A percentile compares a stretch with the other conserved stretches of the same genome.
Evolutionary conservation across 2,888 invertebrate species (phyloP).

Genomic region (Chalcosyrphus nemorum): DNA sequence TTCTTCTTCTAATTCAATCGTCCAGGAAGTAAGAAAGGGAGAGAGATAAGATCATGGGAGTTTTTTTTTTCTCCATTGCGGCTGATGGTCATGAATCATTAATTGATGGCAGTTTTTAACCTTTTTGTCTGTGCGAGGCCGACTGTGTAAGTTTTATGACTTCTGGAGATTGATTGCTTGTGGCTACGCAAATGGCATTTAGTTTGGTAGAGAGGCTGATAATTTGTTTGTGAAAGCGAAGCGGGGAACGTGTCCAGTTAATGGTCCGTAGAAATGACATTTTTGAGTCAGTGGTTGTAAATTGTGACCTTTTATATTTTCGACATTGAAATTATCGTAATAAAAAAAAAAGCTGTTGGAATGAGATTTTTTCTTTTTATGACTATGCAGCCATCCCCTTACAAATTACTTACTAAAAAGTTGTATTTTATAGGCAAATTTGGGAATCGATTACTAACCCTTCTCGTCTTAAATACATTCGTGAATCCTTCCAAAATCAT

Average conservation of each 20-base stretch:
- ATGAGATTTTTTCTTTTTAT: constrained; percentile 2
- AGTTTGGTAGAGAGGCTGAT: constrained; percentile 20
- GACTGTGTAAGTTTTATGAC: constrained; percentile 54
- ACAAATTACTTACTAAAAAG: not conserved
- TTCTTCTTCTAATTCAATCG: constrained; percentile 54
- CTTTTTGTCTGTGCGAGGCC: constrained; percentile 18
- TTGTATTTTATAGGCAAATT: not conserved
- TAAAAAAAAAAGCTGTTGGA: not conserved
- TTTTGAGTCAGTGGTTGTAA: constrained; percentile 13
- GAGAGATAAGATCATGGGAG: constrained; percentile 39
- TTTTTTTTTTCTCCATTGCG: constrained; percentile 11
- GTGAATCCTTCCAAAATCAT: no score
- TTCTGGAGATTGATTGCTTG: constrained; percentile 65
- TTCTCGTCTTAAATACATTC: no score
- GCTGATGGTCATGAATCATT: constrained; percentile 71
- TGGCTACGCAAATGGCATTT: constrained; percentile 49
- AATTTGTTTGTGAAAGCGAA: constrained; percentile 53
- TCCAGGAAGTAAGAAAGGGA: no score
- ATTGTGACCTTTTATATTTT: not conserved
- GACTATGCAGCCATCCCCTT: not conserved
- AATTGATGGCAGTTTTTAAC: constrained; percentile 67
- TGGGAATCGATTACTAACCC: no score
- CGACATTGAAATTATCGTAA: not conserved
- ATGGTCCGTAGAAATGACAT: constrained; percentile 42
- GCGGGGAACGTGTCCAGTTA: constrained; percentile 33